Evolutionary conservation across 2,797 vertebrate genomes (phyloP).

Genomic region (Naso thynnoides): DNA sequence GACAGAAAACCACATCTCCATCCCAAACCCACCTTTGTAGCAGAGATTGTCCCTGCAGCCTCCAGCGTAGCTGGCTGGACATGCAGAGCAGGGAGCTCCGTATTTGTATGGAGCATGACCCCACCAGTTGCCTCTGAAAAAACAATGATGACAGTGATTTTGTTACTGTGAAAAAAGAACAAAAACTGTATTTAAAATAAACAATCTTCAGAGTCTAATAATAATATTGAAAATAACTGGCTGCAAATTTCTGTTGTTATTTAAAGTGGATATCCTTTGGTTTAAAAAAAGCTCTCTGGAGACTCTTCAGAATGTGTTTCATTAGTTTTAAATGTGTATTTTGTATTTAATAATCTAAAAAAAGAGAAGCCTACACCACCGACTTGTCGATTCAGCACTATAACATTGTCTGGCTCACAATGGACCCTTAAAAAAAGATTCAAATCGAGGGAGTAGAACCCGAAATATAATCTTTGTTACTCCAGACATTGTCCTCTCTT

Average conservation of each 20-base stretch:
- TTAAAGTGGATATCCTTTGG: not conserved
- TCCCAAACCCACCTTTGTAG: constrained; percentile 88
- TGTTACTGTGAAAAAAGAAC: no score
- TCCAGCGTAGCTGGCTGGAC: constrained; percentile 96
- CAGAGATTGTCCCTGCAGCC: constrained; percentile 96
- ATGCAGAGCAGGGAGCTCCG: constrained; percentile 93
- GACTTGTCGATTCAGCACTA: not conserved
- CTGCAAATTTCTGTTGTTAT: not conserved
- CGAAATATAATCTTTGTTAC: no score
- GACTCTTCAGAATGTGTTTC: not conserved
- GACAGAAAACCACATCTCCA: not conserved
- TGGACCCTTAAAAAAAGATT: not conserved
- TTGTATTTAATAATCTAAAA: no score
- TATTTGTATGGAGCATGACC: constrained; percentile 97
- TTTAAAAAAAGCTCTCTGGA: not conserved
- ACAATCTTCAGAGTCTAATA: no score
- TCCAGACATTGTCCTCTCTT: no score
- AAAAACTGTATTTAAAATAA: no score
- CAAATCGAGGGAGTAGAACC: no score
- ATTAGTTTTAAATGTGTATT: not conserved
- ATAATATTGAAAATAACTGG: not conserved
- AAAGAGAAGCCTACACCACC: no score
- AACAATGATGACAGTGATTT: not conserved
- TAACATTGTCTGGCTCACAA: not conserved
- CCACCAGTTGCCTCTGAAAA: constrained; percentile 96